Percentiles rank a stretch among this genome's conserved stretches.
Evolutionary conservation across 2,113 vertebrate genomes (phyloP).

Genomic region (Lagopus leucura): DNA sequence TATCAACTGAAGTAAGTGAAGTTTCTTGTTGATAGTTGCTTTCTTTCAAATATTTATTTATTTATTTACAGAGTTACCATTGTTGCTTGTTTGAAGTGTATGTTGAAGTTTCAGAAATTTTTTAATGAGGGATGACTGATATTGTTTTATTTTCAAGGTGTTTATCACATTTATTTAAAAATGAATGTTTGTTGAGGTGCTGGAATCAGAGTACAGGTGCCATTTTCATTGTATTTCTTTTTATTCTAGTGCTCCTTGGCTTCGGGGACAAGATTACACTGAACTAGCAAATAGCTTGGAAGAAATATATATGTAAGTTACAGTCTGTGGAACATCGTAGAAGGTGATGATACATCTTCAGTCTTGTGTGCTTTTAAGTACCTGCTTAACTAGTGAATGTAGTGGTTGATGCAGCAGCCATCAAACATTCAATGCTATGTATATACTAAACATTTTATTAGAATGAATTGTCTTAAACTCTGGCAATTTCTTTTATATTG

Average conservation of each 20-base stretch:
- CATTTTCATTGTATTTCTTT: constrained; percentile 51
- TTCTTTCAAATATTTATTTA: not conserved
- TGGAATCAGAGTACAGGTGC: not conserved
- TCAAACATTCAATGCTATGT: not conserved
- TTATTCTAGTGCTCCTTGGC: constrained; percentile 90
- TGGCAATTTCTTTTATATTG: not conserved
- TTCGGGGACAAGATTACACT: constrained; percentile 85
- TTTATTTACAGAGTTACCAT: not conserved
- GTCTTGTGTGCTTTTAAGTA: not conserved
- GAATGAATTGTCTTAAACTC: not conserved
- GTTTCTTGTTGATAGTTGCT: not conserved
- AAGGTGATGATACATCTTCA: not conserved
- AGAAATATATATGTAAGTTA: constrained; percentile 94
- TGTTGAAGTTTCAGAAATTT: not conserved
- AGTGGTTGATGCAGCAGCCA: not conserved
- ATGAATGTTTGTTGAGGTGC: not conserved
- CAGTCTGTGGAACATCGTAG: not conserved
- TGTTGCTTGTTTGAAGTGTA: not conserved
- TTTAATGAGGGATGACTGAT: not conserved
- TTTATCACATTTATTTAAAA: not conserved
- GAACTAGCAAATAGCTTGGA: constrained; percentile 90
- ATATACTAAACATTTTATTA: not conserved
- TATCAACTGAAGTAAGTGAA: constrained; percentile 95
- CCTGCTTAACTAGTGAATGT: not conserved
- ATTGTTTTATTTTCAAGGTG: not conserved